phyloP scores from a whole-genome alignment of 1,140 invertebrate species.

The Pomacea maculata region DNA sequence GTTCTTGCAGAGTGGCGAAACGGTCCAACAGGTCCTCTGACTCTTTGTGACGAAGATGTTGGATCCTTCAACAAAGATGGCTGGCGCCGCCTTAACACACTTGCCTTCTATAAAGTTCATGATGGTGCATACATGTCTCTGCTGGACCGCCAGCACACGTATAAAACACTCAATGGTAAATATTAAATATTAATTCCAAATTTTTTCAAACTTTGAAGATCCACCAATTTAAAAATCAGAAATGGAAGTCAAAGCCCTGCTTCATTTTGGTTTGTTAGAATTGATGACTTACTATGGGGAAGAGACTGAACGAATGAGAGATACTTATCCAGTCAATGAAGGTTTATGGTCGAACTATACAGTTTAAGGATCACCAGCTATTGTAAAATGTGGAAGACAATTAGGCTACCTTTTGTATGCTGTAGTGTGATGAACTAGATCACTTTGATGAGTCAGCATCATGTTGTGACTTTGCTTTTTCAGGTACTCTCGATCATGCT shows the following conservation, averaged over 20 bases:
- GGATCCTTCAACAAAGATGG: slow-evolving; percentile 92
- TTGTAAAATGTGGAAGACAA: too few species aligned
- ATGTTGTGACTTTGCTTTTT: slow-evolving; percentile 14
- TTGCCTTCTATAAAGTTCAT: slow-evolving; percentile 96
- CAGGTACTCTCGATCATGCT: slow-evolving; percentile 55
- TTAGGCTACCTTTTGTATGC: background rate
- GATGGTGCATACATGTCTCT: slow-evolving; percentile 94
- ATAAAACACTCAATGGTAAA: slow-evolving; percentile 57
- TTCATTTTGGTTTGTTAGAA: too few species aligned
- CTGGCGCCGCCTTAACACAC: slow-evolving; percentile 97
- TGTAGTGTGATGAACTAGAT: background rate
- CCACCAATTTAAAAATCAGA: too few species aligned
- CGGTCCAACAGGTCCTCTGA: slow-evolving; percentile 81
- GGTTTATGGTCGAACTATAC: too few species aligned
- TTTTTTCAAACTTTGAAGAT: too few species aligned
- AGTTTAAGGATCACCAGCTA: too few species aligned
- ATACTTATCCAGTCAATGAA: too few species aligned
- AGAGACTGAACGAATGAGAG: too few species aligned
- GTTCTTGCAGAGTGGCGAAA: slow-evolving; percentile 69
- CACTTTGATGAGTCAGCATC: background rate
- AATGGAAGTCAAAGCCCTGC: too few species aligned
- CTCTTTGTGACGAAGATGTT: slow-evolving; percentile 95
- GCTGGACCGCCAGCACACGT: slow-evolving; percentile 86
- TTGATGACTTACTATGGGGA: too few species aligned
- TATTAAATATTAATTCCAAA: too few species aligned